Evolutionary conservation across 2,113 vertebrate genomes (phyloP).

Genomic region (Psilopogon haemacephalus): DNA sequence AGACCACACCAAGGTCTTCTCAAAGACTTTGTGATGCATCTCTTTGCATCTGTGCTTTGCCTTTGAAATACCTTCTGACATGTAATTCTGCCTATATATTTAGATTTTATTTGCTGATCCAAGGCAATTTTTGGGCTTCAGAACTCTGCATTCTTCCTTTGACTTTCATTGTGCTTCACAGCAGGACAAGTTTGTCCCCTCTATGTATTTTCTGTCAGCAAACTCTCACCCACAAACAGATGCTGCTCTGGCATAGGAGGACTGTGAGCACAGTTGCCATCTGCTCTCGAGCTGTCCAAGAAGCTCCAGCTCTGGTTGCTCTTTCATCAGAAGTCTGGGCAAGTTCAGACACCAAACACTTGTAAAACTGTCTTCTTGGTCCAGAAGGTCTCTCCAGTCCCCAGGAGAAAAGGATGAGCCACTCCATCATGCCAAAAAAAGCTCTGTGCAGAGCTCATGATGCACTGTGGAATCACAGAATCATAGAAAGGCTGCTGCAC

Average conservation of each 20-base stretch:
- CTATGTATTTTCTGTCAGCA: neutral
- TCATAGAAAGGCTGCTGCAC: too few species aligned
- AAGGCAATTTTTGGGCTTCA: neutral
- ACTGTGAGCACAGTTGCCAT: neutral
- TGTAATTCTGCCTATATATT: rapidly evolving
- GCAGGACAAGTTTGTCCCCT: neutral
- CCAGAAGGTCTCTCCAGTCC: neutral
- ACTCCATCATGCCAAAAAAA: neutral
- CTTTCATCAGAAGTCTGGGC: neutral
- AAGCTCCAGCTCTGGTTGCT: neutral
- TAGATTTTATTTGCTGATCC: neutral
- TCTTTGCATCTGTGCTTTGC: neutral
- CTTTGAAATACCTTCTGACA: neutral
- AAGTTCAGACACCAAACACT: neutral
- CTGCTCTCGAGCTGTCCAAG: slow-evolving; percentile 10
- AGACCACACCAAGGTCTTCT: too few species aligned
- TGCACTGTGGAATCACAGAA: neutral
- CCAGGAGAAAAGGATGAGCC: neutral
- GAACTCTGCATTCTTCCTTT: neutral
- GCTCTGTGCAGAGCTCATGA: neutral
- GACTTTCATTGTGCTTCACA: neutral
- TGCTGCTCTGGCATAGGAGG: neutral
- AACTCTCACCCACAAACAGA: slow-evolving; percentile 20
- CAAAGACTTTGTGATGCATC: too few species aligned
- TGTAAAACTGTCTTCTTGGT: neutral